phyloP scores from a whole-genome alignment of 2,797 vertebrate species.

The Siniperca scherzeri region DNA sequence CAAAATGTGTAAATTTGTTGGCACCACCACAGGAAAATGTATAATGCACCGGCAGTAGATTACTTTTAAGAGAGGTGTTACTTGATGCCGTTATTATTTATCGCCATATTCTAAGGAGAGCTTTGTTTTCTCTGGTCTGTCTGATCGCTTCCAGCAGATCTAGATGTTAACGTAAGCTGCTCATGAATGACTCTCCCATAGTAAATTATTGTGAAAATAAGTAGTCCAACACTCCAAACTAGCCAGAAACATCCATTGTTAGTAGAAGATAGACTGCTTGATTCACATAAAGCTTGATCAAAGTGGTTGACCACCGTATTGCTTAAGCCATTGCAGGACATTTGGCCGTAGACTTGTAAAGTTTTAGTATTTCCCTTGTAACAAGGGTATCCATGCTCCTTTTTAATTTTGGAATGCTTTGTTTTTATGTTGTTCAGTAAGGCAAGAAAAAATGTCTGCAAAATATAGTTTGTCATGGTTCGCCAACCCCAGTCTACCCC shows the following conservation, averaged over 20 bases:
- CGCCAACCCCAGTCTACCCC: conserved; percentile 25
- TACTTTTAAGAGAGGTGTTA: conserved; percentile 25
- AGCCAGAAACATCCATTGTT: conserved; percentile 45
- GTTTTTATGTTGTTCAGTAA: conserved; percentile 72
- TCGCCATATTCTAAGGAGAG: conserved; percentile 24
- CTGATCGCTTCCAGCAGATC: conserved; percentile 8
- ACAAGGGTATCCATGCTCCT: conserved; percentile 79
- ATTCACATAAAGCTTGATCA: conserved; percentile 73
- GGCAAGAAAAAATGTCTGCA: conserved; percentile 36
- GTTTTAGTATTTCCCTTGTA: conserved; percentile 84
- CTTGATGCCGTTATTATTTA: conserved; percentile 18
- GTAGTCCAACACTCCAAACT: conserved; percentile 34
- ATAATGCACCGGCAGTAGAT: conserved; percentile 1
- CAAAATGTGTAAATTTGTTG: conserved; percentile 3
- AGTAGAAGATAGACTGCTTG: conserved; percentile 68
- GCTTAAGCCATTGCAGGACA: conserved; percentile 85
- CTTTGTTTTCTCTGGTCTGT: conserved; percentile 13
- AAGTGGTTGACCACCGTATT: conserved; percentile 65
- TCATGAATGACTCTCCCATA: conserved; percentile 25
- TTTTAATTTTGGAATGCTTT: conserved; percentile 71
- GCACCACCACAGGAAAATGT: conserved; percentile 13
- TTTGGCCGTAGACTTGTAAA: conserved; percentile 81
- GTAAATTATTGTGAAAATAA: conserved; percentile 42
- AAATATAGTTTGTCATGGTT: conserved; percentile 33
- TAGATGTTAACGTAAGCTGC: conserved; percentile 1